Conservation (phyloP, 2,888 invertebrate genomes). For the Daptonema setosum region DNA sequence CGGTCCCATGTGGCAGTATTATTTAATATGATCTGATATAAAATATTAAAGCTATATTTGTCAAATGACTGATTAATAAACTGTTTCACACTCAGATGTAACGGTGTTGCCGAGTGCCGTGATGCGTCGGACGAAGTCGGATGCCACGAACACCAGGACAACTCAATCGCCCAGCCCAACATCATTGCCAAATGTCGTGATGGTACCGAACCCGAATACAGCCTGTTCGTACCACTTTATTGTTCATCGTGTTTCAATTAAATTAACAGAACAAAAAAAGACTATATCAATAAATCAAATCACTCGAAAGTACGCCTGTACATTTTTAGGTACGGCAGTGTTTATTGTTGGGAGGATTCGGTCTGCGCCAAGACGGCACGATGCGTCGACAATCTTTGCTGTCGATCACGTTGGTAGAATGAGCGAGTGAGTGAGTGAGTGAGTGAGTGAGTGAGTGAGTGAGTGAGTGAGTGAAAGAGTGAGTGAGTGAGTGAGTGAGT, state of each 20-base stretch:
- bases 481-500: no score
- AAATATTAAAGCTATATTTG: no score
- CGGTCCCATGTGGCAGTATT: no score
- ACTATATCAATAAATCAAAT: no score
- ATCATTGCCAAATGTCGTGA: slow-evolving; percentile 17
- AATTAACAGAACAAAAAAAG: no score
- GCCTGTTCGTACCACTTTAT: slow-evolving; percentile 13
- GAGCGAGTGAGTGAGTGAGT: no score
- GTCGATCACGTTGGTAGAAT: no score
- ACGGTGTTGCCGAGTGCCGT: slow-evolving; percentile 24
- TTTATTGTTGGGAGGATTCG: slow-evolving; percentile 23
- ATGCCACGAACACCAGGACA: slow-evolving; percentile 44
- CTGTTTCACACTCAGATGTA: background rate
- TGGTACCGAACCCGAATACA: slow-evolving; percentile 20
- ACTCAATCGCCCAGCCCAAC: background rate
- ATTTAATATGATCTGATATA: no score
- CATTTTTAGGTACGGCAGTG: slow-evolving; percentile 16
- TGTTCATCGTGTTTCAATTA: background rate
- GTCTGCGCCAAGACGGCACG: slow-evolving; percentile 20
- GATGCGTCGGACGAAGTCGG: slow-evolving; percentile 47
- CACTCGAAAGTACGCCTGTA: no score
- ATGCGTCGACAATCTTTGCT: slow-evolving; percentile 21
- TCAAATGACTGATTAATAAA: no score
- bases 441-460: no score
- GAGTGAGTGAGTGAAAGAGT: no score